A percentile compares a stretch with the other conserved stretches of the same genome.
phyloP scores from a whole-genome alignment of 2,797 vertebrate genomes.

The Neoniphon sammara region DNA sequence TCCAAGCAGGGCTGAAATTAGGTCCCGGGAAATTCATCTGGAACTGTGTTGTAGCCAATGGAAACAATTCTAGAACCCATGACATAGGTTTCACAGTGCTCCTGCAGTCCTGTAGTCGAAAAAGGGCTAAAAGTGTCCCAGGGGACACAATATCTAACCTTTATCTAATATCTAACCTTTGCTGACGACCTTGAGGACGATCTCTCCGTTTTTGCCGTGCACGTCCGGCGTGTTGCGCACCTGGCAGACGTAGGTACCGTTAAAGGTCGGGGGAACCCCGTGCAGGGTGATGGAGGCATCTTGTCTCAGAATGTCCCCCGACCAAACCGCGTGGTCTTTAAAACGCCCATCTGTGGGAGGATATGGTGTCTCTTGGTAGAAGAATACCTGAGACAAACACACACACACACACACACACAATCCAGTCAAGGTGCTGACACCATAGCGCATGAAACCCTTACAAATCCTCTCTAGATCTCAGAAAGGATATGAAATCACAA shows the following conservation, averaged over 20 bases:
- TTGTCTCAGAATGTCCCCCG: conserved; percentile 82
- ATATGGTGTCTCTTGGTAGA: conserved; percentile 81
- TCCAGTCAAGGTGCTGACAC: not conserved
- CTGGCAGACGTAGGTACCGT: conserved; percentile 91
- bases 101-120: too few relatives aligned
- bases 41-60: too few relatives aligned
- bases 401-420: conserved; percentile 22
- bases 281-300: conserved; percentile 90
- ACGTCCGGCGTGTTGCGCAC: conserved; percentile 91
- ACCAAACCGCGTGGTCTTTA: conserved; percentile 86
- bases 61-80: too few relatives aligned
- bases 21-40: too few relatives aligned
- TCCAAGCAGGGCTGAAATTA: too few relatives aligned
- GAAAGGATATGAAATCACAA: not conserved
- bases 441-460: too few relatives aligned
- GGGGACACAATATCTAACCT: too few relatives aligned
- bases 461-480: not conserved
- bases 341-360: conserved; percentile 79
- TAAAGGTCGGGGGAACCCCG: conserved; percentile 86
- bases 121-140: too few relatives aligned
- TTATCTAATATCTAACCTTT: too few relatives aligned
- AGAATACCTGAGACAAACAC: conserved; percentile 84
- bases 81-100: too few relatives aligned
- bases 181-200: conserved; percentile 84
- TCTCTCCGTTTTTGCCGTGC: conserved; percentile 84